Evolutionary conservation across 2,888 invertebrate genomes (phyloP).

Genomic region (Acanthopleura granulata): DNA sequence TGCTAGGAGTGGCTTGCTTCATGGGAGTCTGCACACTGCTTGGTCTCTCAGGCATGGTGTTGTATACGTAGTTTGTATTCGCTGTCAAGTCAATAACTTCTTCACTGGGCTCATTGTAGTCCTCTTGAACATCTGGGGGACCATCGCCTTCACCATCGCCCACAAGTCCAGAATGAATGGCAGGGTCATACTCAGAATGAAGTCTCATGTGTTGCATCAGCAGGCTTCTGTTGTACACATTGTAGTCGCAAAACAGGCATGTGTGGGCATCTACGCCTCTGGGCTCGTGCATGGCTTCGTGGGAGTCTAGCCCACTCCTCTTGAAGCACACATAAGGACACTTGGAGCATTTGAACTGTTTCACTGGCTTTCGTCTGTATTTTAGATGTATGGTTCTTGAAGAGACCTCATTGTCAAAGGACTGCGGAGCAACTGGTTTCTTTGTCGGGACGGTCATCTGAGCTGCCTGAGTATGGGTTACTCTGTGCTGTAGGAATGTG

Average conservation of each 20-base stretch:
- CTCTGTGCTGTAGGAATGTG: constrained; percentile 59
- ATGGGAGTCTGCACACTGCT: background rate
- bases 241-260: constrained; percentile 58
- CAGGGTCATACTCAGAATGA: constrained; percentile 53
- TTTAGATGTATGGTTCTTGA: constrained; percentile 43
- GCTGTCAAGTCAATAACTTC: constrained; percentile 7
- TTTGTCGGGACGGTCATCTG: constrained; percentile 17
- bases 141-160: background rate
- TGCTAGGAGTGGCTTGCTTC: background rate
- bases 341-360: constrained; percentile 54
- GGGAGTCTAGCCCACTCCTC: constrained; percentile 45
- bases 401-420: constrained; percentile 43
- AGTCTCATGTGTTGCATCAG: constrained; percentile 56
- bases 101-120: background rate
- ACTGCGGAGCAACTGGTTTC: constrained; percentile 25
- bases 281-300: constrained; percentile 52
- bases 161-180: constrained; percentile 21
- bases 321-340: constrained; percentile 58
- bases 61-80: background rate
- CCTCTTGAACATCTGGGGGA: background rate
- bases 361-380: constrained; percentile 53
- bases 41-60: background rate
- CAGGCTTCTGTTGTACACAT: constrained; percentile 48
- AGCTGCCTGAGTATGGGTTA: constrained; percentile 41
- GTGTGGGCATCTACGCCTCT: constrained; percentile 42